These are phyloP conservation scores for Trichonephila clavipes DNA, from an alignment of 1,140 invertebrate genomes.

Conservation along the genomic window DNA sequence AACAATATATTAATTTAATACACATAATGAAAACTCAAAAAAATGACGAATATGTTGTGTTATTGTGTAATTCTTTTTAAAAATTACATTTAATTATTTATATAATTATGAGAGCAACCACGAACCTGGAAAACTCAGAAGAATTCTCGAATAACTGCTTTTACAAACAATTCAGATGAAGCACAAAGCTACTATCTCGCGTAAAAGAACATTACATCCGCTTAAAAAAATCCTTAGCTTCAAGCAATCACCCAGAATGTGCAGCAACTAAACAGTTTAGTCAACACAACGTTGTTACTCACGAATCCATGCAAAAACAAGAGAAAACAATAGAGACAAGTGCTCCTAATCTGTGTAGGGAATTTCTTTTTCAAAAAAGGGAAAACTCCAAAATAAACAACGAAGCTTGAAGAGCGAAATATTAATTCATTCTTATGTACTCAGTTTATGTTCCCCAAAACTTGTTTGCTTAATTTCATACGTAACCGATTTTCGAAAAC, in stretches of 20 bases:
- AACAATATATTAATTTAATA: too few species aligned
- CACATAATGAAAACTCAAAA: too few species aligned
- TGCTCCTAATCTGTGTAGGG: neutral
- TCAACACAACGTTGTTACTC: neutral
- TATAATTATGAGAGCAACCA: neutral
- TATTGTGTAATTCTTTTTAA: too few species aligned
- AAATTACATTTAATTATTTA: neutral
- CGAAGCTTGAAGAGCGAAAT: conserved; percentile 8
- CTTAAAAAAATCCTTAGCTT: neutral
- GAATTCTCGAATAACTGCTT: neutral
- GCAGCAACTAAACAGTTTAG: conserved; percentile 21
- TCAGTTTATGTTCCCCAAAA: neutral
- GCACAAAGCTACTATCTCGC: neutral
- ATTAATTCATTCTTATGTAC: conserved; percentile 41
- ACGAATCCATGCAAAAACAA: conserved; percentile 1
- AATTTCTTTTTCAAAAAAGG: neutral
- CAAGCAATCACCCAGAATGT: neutral
- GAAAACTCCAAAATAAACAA: conserved; percentile 19
- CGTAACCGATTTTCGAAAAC: conserved; percentile 49
- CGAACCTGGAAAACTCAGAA: neutral
- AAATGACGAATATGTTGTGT: too few species aligned
- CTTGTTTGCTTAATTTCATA: conserved; percentile 58
- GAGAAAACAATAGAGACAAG: conserved; percentile 13
- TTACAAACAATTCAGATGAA: neutral
- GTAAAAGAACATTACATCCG: neutral